A percentile compares a stretch with the other conserved stretches of the same genome.
These are phyloP conservation scores for Prionace glauca DNA, from an alignment of 2,797 vertebrate species.

Conservation along the genomic window DNA sequence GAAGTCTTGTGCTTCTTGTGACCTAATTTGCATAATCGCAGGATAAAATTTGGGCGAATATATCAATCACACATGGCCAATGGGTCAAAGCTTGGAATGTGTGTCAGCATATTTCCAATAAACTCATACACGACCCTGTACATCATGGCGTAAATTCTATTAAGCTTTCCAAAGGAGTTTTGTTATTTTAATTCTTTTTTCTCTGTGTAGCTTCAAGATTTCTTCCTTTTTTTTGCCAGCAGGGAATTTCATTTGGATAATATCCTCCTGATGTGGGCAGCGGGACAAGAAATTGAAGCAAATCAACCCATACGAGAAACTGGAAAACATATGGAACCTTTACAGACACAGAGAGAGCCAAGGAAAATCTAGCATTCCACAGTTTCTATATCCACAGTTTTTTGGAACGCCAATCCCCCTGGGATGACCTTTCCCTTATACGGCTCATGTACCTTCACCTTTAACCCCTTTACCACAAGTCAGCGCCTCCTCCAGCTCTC, in stretches of 20 bases:
- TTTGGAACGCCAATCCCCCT: slow-evolving; percentile 50
- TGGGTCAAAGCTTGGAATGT: not conserved
- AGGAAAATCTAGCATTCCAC: slow-evolving; percentile 76
- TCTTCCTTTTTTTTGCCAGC: not conserved
- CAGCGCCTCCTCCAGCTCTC: slow-evolving; percentile 18
- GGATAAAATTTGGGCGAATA: not conserved
- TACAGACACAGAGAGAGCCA: slow-evolving; percentile 69
- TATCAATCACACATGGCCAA: not conserved
- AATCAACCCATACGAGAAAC: slow-evolving; percentile 52
- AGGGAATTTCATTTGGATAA: not conserved
- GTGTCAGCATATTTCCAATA: not conserved
- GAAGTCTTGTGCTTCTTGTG: not conserved
- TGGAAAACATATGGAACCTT: slow-evolving; percentile 90
- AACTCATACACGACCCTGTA: not conserved
- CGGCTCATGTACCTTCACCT: slow-evolving; percentile 32
- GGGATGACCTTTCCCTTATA: slow-evolving; percentile 36
- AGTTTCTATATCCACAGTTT: slow-evolving; percentile 58
- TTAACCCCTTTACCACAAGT: slow-evolving; percentile 36
- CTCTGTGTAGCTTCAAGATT: not conserved
- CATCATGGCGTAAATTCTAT: not conserved
- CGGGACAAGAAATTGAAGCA: slow-evolving; percentile 70
- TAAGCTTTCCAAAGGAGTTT: not conserved
- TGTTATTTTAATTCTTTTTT: slow-evolving; percentile 2
- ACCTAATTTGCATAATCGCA: slow-evolving; percentile 17
- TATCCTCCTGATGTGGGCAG: slow-evolving; percentile 55